Base-by-base conservation (phyloP, 64 coral and sea anemone species). In the Cladopsammia gracilis region DNA sequence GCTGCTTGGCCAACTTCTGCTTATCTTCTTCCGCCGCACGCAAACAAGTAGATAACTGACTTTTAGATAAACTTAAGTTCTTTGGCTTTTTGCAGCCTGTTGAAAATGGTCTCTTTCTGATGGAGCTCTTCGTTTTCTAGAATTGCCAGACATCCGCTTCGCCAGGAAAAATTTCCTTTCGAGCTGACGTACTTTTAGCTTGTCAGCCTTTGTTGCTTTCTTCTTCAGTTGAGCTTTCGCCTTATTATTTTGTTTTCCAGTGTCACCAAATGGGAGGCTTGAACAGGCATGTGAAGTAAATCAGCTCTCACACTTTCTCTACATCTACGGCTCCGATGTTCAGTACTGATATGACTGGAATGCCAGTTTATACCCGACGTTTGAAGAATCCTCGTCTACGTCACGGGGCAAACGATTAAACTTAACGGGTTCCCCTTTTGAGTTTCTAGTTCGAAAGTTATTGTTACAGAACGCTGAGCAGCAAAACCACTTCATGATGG, bases 141-240 rank as follows among this genome's bases (percentile, higher is more conserved):
- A 79, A 79, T 56, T 79, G 76, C 56, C 76, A 79, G 76, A 79
- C 9, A 5, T 56, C 50, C 76, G 76, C 76, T 20, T 79, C 14
- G 76, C 76, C 76, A 79, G n/a, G n/a, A 79, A 79, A 79, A 51
- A 47, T 79, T 79, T 79, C 76, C 13, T 79, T 79, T 79, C 76
- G 76, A 79, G 76, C 3, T 19, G 56, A 79, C 76, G 56, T 79
- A 79, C 76, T 79, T 79, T 79, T 79, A 48, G 48, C 53, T 79
- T 79, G 76, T 1, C 76, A 79, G 76, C 48, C 46, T 47, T 79
- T 79, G 48, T 79, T 79, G 76, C 76, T 79, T 82, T 82, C 61
- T 9, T 82, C 79, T 82, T 16, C 23, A 60, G 1, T 58, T 61
- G 54, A 82, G 79, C 20, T 82, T 82, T 82, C 54, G 54, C 79